phyloP scores from a whole-genome alignment of 2,888 invertebrate species.

The Anthophora plumipes region DNA sequence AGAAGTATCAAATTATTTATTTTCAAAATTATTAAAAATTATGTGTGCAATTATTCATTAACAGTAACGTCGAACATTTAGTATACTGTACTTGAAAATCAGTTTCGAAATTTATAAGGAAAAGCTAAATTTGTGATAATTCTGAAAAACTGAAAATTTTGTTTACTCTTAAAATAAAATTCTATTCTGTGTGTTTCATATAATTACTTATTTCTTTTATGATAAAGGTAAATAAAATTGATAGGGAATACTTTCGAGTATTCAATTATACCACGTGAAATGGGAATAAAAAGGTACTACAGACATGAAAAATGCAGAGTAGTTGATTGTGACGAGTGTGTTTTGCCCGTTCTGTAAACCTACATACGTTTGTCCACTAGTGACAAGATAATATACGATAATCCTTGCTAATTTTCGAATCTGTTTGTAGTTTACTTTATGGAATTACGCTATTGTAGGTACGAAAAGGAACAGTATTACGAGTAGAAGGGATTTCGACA shows the following conservation, averaged over 20 bases:
- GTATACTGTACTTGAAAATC: too few species aligned
- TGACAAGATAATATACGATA: conserved; percentile 36
- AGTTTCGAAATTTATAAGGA: too few species aligned
- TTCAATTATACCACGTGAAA: not conserved
- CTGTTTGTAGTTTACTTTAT: conserved; percentile 49
- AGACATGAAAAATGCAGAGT: not conserved
- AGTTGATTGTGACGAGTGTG: conserved; percentile 6
- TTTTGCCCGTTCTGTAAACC: conserved; percentile 21
- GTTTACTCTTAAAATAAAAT: too few species aligned
- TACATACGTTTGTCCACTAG: conserved; percentile 25
- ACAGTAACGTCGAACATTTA: too few species aligned
- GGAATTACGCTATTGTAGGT: conserved; percentile 30
- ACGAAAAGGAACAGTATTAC: conserved; percentile 41
- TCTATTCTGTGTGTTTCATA: too few species aligned
- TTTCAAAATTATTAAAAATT: too few species aligned
- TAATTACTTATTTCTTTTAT: too few species aligned
- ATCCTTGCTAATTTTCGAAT: conserved; percentile 63
- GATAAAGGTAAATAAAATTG: too few species aligned
- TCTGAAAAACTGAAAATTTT: too few species aligned
- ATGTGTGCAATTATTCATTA: too few species aligned
- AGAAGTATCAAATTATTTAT: too few species aligned
- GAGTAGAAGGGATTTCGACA: conserved; percentile 19
- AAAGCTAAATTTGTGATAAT: too few species aligned
- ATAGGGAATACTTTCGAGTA: not conserved
- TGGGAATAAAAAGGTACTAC: not conserved